A percentile compares a stretch with the other conserved stretches of the same genome.
phyloP scores from a whole-genome alignment of 2,797 vertebrate species.

The Kryptolebias ocellatus region DNA sequence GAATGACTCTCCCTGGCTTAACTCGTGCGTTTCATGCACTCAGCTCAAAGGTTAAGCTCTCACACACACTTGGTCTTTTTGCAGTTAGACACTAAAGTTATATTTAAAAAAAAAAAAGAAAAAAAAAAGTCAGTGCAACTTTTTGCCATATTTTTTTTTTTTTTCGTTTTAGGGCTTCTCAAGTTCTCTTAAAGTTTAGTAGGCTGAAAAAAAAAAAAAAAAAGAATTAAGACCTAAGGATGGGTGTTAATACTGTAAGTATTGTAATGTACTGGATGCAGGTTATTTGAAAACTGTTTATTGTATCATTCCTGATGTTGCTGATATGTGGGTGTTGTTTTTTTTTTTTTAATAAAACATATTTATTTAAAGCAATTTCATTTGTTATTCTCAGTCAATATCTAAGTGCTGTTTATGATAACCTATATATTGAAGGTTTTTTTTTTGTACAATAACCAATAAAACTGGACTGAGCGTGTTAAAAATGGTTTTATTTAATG shows the following conservation, averaged over 20 bases:
- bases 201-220: constrained; percentile 81
- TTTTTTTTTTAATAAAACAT: constrained; percentile 97
- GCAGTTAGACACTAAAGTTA: constrained; percentile 96
- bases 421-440: constrained; percentile 14
- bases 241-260: constrained; percentile 99
- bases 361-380: constrained; percentile 98
- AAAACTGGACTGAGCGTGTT: constrained; percentile 16
- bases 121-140: constrained; percentile 79
- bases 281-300: constrained; percentile 99
- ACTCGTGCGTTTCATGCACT: constrained; percentile 84
- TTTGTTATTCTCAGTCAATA: constrained; percentile 58
- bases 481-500: constrained; percentile 45
- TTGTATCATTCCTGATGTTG: constrained; percentile 99
- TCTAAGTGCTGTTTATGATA: too few species aligned
- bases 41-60: constrained; percentile 91
- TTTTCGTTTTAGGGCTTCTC: constrained; percentile 70
- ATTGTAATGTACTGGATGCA: constrained; percentile 99
- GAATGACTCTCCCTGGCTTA: constrained; percentile 93
- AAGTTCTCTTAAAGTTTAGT: constrained; percentile 89
- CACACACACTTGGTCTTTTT: constrained; percentile 86
- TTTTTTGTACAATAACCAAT: constrained; percentile 15
- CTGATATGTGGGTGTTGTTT: constrained; percentile 99
- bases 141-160: constrained; percentile 64
- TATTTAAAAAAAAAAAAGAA: constrained; percentile 61
- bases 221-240: constrained; percentile 60